These are phyloP conservation scores for Griposia aprilina DNA, from an alignment of 2,888 invertebrate genomes.

Conservation along the genomic window DNA sequence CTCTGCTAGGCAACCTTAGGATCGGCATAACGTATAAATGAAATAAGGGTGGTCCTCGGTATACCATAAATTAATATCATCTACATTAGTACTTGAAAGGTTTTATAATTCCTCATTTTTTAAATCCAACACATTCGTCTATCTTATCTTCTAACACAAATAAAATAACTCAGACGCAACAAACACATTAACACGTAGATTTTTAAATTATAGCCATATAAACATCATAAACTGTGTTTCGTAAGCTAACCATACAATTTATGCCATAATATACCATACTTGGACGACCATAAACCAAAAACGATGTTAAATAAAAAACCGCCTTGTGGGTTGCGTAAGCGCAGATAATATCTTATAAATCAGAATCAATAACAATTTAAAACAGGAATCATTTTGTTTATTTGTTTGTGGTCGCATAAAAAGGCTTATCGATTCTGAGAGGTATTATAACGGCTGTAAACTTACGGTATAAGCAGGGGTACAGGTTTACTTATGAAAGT, in stretches of 20 bases:
- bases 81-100: not conserved
- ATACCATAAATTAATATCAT: not conserved
- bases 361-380: slow-evolving; percentile 60
- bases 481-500: slow-evolving; percentile 8
- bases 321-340: slow-evolving; percentile 52
- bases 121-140: slow-evolving; percentile 2
- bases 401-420: slow-evolving; percentile 49
- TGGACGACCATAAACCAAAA: slow-evolving; percentile 57
- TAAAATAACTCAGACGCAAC: slow-evolving; percentile 6
- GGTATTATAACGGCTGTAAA: slow-evolving; percentile 20
- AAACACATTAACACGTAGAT: slow-evolving; percentile 51
- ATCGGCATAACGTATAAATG: not conserved
- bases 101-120: not conserved
- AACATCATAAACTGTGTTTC: slow-evolving; percentile 58
- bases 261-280: slow-evolving; percentile 59
- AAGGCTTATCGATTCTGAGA: slow-evolving; percentile 37
- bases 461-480: slow-evolving; percentile 26
- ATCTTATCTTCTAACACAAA: slow-evolving; percentile 36
- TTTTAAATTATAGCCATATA: slow-evolving; percentile 57
- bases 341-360: slow-evolving; percentile 56
- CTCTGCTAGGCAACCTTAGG: not conserved
- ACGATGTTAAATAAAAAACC: slow-evolving; percentile 56
- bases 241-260: slow-evolving; percentile 57
- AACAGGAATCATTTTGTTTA: slow-evolving; percentile 51
- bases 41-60: not conserved